Base-by-base conservation (phyloP, 2,113 vertebrate genomes). In the Rattus norvegicus region DNA sequence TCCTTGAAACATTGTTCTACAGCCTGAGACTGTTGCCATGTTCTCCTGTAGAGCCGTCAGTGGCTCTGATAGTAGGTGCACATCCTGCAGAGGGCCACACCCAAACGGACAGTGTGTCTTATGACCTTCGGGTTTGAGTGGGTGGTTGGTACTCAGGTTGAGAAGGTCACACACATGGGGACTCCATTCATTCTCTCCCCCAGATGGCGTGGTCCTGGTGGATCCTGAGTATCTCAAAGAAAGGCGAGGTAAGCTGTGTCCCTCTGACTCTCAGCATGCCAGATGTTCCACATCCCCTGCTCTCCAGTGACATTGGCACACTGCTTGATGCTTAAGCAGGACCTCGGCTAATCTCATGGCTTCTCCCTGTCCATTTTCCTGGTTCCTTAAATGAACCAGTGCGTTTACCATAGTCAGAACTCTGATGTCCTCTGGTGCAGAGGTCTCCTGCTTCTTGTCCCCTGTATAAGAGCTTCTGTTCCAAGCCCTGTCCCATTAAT, bases 171-270 rank as follows among this genome's bases (percentile, higher is more conserved):
- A 4, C 43, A 43, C 36, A 39, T 28, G 47, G 65, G 19, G 22
- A 33, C 17, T 65, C n/a, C 88, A 17, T 85, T 92, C 63, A 61
- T 88, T 75, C 16, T 30, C 91, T 98, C n/a, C 95, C 96, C 30
- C 98, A 99, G 99, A 99, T 52, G 99, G 99, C 0, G 99, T 99
- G 33, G 99, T 99, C 97, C 98, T 99, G 97, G 99, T 99, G 80
- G 99, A 99, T 94, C 99, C 99, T 0, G 99, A 99, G 95, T 99
- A 99, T 97, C 98, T 99, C 96, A 99, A 99, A 97, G 99, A 99
- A 97, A 98, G 99, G 92, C 99, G 99, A 99, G 99, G 99, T 99
- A 98, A 1, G 52, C 84, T 54, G 56, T 7, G 8, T 1, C 17
- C 49, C 26, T 33, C 70, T 33, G 10, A n/a, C n/a, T 26, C 39